Evolutionary conservation across 1,140 invertebrate genomes (phyloP).

Genomic region (Drosophila tani): DNA sequence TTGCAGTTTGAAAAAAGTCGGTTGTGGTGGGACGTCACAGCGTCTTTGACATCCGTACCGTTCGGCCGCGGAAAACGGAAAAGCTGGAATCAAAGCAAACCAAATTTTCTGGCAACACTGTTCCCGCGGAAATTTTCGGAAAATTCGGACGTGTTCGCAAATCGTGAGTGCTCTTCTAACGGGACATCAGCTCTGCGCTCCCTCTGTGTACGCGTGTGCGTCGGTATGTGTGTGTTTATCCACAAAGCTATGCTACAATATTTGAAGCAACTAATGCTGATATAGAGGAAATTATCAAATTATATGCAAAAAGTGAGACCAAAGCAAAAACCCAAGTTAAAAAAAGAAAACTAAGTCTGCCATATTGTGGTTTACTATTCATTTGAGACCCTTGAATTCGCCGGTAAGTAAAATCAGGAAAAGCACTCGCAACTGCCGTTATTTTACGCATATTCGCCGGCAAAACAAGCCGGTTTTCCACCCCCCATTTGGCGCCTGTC

Average conservation of each 20-base stretch:
- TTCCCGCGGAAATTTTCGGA: slow-evolving; percentile 16
- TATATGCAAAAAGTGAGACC: slow-evolving; percentile 20
- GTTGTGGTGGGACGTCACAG: no score
- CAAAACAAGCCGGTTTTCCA: slow-evolving; percentile 64
- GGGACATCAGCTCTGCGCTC: slow-evolving; percentile 5
- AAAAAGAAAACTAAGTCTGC: slow-evolving; percentile 10
- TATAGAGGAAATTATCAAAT: slow-evolving; percentile 31
- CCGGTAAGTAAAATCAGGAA: slow-evolving; percentile 59
- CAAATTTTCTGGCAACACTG: no score
- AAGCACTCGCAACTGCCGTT: slow-evolving; percentile 40
- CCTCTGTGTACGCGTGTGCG: slow-evolving; percentile 23
- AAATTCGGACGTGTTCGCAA: slow-evolving; percentile 5
- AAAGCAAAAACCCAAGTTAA: background rate
- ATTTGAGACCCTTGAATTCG: slow-evolving; percentile 21
- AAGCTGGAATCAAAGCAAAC: no score
- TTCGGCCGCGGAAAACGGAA: no score
- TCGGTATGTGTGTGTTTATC: slow-evolving; percentile 31
- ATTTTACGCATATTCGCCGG: slow-evolving; percentile 69
- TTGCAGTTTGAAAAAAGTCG: no score
- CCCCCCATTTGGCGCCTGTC: slow-evolving; percentile 61
- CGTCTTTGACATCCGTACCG: no score
- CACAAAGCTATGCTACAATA: slow-evolving; percentile 37
- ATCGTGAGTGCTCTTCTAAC: slow-evolving; percentile 27
- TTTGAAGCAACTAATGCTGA: slow-evolving; percentile 41
- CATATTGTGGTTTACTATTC: slow-evolving; percentile 5